Evolutionary conservation across 1,140 invertebrate genomes (phyloP).

Genomic region (Caenorhabditis briggsae): DNA sequence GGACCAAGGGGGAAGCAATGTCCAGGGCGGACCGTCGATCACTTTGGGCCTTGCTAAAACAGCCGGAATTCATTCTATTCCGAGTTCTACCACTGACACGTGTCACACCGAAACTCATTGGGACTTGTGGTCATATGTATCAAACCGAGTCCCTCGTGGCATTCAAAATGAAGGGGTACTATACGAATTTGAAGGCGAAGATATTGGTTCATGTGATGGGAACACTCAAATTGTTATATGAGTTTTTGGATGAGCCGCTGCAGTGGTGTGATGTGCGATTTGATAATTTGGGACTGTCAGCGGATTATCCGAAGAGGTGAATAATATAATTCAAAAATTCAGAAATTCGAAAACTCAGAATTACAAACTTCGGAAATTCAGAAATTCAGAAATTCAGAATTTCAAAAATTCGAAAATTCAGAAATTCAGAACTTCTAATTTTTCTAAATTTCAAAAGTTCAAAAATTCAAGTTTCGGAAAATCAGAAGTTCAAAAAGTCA

Average conservation of each 20-base stretch:
- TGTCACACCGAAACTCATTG: slow-evolving; percentile 74
- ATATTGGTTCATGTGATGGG: slow-evolving; percentile 77
- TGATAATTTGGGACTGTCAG: slow-evolving; percentile 76
- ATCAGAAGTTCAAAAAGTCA: too few relatives aligned
- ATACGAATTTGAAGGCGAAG: slow-evolving; percentile 74
- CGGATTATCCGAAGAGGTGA: slow-evolving; percentile 76
- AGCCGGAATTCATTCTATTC: slow-evolving; percentile 77
- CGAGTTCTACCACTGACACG: slow-evolving; percentile 70
- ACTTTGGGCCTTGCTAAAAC: slow-evolving; percentile 76
- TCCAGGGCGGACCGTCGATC: slow-evolving; percentile 71
- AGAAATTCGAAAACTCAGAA: too few relatives aligned
- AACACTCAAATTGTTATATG: slow-evolving; percentile 77
- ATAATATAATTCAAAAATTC: slow-evolving; percentile 1
- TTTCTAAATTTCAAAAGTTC: too few relatives aligned
- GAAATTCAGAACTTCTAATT: too few relatives aligned
- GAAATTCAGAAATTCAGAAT: too few relatives aligned
- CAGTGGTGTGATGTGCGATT: slow-evolving; percentile 78
- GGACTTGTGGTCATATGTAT: slow-evolving; percentile 77
- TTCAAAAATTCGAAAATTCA: too few relatives aligned
- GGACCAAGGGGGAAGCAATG: slow-evolving; percentile 61
- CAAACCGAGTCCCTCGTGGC: slow-evolving; percentile 73
- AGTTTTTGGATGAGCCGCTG: slow-evolving; percentile 77
- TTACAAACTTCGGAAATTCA: too few relatives aligned
- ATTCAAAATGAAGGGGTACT: slow-evolving; percentile 76
- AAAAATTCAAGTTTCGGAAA: too few relatives aligned